Evolutionary conservation across 2,797 vertebrate genomes (phyloP).

Genomic region (Anas capensis): DNA sequence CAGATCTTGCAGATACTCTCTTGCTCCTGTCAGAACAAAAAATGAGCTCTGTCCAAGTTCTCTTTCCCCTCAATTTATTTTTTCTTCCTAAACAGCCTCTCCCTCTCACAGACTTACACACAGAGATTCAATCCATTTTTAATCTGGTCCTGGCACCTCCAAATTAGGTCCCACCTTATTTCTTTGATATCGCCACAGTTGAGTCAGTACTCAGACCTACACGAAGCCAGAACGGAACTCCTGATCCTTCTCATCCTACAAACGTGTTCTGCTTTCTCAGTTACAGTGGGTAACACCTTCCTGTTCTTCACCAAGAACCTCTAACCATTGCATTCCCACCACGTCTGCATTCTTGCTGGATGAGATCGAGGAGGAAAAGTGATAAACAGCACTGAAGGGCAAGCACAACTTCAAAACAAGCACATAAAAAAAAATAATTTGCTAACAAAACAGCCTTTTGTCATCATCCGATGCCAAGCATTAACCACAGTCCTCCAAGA

Average conservation of each 20-base stretch:
- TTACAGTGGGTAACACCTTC: not conserved
- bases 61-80: not conserved
- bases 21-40: not conserved
- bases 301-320: not conserved
- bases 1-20: not conserved
- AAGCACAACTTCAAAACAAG: not conserved
- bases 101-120: not conserved
- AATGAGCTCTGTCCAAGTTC: not conserved
- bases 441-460: not conserved
- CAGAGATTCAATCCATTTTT: not conserved
- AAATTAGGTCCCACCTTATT: not conserved
- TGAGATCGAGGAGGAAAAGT: not conserved
- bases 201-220: not conserved
- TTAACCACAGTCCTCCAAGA: not conserved
- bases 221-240: not conserved
- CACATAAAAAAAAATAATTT: not conserved
- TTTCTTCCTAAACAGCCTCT: not conserved
- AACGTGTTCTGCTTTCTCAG: not conserved
- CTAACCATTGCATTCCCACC: not conserved
- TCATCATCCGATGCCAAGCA: not conserved
- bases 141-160: not conserved
- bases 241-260: not conserved
- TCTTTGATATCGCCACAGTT: not conserved
- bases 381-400: not conserved
- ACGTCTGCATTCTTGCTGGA: fast-evolving